Conservation (phyloP, 2,113 vertebrate species). For the Ceyx cyanopectus region DNA sequence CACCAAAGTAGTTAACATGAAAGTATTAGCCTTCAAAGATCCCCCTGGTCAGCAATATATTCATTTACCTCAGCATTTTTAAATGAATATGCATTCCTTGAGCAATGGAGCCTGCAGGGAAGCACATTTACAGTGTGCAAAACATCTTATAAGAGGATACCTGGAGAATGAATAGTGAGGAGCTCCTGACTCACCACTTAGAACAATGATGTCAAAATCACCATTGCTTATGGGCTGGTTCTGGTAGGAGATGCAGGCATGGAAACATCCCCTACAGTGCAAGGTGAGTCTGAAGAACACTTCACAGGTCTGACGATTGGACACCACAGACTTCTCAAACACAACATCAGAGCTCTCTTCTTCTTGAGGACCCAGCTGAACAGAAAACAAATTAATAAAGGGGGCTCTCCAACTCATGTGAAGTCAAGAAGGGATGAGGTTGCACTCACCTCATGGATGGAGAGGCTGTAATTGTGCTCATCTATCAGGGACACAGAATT, state of each 20-base stretch:
- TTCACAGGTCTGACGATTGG: conserved; percentile 88
- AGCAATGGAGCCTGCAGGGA: not conserved
- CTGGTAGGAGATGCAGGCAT: conserved; percentile 91
- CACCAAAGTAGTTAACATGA: not conserved
- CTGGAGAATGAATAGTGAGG: not conserved
- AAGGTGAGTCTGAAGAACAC: conserved; percentile 91
- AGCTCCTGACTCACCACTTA: conserved; percentile 87
- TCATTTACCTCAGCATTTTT: not conserved
- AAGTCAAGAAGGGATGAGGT: not conserved
- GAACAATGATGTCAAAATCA: conserved; percentile 97
- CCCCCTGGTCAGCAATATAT: not conserved
- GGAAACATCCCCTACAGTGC: conserved; percentile 91
- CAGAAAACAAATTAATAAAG: not conserved
- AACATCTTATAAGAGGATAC: not conserved
- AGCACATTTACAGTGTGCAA: not conserved
- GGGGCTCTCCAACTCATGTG: not conserved
- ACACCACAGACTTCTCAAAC: conserved; percentile 89
- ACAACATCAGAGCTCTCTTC: conserved; percentile 85
- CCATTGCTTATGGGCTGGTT: conserved; percentile 96
- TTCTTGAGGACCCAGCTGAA: conserved; percentile 89
- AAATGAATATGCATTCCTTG: not conserved
- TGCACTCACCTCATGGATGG: conserved; percentile 79
- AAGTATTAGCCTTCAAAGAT: not conserved
- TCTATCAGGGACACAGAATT: conserved; percentile 90
- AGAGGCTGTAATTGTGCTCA: conserved; percentile 90